Conservation (phyloP, 2,797 vertebrate genomes). For the Glyptemys insculpta region DNA sequence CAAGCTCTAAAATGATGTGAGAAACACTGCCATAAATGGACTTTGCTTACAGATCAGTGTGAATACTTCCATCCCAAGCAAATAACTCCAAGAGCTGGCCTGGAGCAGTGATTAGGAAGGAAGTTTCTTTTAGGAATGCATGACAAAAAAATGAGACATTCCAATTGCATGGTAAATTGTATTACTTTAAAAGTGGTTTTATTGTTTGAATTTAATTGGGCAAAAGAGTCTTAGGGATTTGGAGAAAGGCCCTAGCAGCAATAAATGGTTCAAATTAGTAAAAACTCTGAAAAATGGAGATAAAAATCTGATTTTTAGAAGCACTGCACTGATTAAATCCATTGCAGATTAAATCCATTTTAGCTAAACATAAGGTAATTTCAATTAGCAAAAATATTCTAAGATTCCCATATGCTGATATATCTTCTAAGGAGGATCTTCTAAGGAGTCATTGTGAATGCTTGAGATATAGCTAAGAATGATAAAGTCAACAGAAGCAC, state of each 20-base stretch:
- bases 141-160: neutral
- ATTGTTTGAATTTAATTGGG: conserved; percentile 2
- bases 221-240: neutral
- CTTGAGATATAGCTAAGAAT: rapidly evolving
- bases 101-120: neutral
- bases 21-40: neutral
- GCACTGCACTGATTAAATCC: rapidly evolving
- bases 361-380: neutral
- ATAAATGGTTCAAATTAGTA: neutral
- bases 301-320: neutral
- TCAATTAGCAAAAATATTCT: neutral
- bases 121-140: neutral
- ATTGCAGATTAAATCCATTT: neutral
- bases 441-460: neutral
- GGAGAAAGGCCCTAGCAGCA: conserved; percentile 6
- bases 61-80: neutral
- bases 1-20: neutral
- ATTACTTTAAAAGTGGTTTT: neutral
- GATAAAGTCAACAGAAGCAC: neutral
- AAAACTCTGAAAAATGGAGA: neutral
- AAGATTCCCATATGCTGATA: neutral
- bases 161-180: rapidly evolving
- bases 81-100: neutral
- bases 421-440: neutral
- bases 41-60: neutral